phyloP scores from a whole-genome alignment of 2,797 vertebrate genomes.

The Harpagifer antarcticus region DNA sequence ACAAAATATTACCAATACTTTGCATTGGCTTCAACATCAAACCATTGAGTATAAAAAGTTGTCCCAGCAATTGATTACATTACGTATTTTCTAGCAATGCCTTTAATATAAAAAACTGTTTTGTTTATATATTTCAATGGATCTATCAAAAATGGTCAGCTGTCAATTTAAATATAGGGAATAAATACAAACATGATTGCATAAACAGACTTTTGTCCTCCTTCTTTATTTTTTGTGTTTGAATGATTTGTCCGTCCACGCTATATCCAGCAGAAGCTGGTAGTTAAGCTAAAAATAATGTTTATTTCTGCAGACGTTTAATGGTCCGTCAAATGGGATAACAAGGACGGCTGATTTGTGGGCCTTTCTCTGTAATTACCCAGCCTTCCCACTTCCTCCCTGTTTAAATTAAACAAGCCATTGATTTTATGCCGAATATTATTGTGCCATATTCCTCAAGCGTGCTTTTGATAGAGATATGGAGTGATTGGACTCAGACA shows the following conservation, averaged over 20 bases:
- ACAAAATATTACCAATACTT: no score
- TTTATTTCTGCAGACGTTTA: constrained; percentile 85
- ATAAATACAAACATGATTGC: no score
- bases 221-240: no score
- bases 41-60: neutral
- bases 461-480: constrained; percentile 76
- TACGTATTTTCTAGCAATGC: no score
- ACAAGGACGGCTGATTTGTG: constrained; percentile 88
- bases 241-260: no score
- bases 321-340: constrained; percentile 89
- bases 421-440: constrained; percentile 89
- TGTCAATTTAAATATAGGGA: no score
- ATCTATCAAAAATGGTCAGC: neutral
- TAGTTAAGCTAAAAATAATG: constrained; percentile 84
- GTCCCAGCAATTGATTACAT: neutral
- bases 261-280: constrained; percentile 50
- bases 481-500: constrained; percentile 71
- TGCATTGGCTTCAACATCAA: neutral
- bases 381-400: constrained; percentile 83
- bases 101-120: neutral
- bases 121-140: neutral
- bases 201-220: no score
- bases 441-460: constrained; percentile 83
- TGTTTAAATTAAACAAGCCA: constrained; percentile 90
- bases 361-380: constrained; percentile 86